A percentile compares a stretch with the other conserved stretches of the same genome.
Evolutionary conservation across 2,113 vertebrate species (phyloP).

Genomic region (Menidia beryllina): DNA sequence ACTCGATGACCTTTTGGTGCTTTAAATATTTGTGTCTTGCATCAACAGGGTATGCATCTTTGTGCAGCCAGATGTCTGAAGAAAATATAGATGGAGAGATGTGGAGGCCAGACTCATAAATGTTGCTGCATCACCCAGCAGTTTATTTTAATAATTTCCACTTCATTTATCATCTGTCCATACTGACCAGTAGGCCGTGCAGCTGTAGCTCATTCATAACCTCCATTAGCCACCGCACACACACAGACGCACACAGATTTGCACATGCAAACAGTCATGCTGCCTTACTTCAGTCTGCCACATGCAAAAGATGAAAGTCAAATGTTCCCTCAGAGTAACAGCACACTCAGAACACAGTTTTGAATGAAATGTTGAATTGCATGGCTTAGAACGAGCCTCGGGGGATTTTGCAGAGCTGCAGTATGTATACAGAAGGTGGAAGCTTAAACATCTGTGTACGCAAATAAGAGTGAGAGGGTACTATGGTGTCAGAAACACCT

Average conservation of each 20-base stretch:
- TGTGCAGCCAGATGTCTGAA: slow-evolving; percentile 66
- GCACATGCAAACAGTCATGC: slow-evolving; percentile 5
- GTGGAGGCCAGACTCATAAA: slow-evolving; percentile 25
- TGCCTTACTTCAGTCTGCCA: slow-evolving; percentile 7
- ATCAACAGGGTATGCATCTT: slow-evolving; percentile 60
- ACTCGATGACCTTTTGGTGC: slow-evolving; percentile 58
- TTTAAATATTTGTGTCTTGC: slow-evolving; percentile 77
- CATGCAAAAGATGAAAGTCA: slow-evolving; percentile 29
- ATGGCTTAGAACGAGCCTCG: slow-evolving; percentile 29
- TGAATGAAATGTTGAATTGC: slow-evolving; percentile 15
- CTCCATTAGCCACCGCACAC: slow-evolving; percentile 18
- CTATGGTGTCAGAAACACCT: slow-evolving; percentile 60
- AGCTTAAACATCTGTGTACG: slow-evolving; percentile 76
- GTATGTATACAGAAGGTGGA: slow-evolving; percentile 60
- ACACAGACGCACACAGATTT: slow-evolving; percentile 15
- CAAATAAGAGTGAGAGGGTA: slow-evolving; percentile 67
- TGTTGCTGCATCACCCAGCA: slow-evolving; percentile 28
- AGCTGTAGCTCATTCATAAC: slow-evolving; percentile 76
- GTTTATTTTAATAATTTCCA: slow-evolving; percentile 77
- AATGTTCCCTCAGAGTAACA: slow-evolving; percentile 10
- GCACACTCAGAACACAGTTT: background rate
- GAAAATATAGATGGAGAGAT: slow-evolving; percentile 31
- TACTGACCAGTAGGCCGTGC: slow-evolving; percentile 55
- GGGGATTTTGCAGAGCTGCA: slow-evolving; percentile 68
- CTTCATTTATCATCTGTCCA: slow-evolving; percentile 72